A percentile compares a stretch with the other conserved stretches of the same genome.
phyloP scores from a whole-genome alignment of 2,113 vertebrate species.

The Notothenia coriiceps region DNA sequence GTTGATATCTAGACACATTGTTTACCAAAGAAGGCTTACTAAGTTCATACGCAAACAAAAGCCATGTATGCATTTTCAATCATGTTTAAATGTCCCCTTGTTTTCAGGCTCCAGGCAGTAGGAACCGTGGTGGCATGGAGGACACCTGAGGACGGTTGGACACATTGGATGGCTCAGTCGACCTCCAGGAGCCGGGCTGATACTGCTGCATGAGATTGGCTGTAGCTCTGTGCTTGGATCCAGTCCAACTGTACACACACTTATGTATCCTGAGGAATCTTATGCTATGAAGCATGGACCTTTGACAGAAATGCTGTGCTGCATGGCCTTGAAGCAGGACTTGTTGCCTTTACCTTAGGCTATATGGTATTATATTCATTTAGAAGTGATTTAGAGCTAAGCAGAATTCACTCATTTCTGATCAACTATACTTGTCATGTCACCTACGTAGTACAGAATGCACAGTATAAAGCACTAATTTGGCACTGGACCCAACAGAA shows the following conservation, averaged over 20 bases:
- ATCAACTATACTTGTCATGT: slow-evolving; percentile 42
- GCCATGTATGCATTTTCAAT: neutral
- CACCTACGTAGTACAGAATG: slow-evolving; percentile 44
- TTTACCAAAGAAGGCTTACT: slow-evolving; percentile 19
- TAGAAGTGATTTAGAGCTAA: slow-evolving; percentile 16
- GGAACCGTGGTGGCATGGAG: slow-evolving; percentile 59
- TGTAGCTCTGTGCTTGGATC: slow-evolving; percentile 50
- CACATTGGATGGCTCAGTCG: slow-evolving; percentile 52
- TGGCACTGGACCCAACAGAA: slow-evolving; percentile 43
- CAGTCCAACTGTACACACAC: slow-evolving; percentile 37
- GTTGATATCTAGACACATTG: slow-evolving; percentile 28
- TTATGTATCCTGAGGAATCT: slow-evolving; percentile 44
- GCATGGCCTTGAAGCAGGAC: slow-evolving; percentile 59
- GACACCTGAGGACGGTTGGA: slow-evolving; percentile 63
- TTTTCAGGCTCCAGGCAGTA: slow-evolving; percentile 48
- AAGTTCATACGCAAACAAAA: neutral
- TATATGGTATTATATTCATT: slow-evolving; percentile 50
- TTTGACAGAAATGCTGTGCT: slow-evolving; percentile 64
- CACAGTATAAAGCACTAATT: slow-evolving; percentile 51
- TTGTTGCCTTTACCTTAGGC: slow-evolving; percentile 47
- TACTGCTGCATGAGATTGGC: slow-evolving; percentile 47
- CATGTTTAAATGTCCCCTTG: slow-evolving; percentile 25
- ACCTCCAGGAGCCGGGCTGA: slow-evolving; percentile 44
- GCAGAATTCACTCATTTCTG: neutral
- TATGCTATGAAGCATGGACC: slow-evolving; percentile 54